Evolutionary conservation across 1,140 invertebrate genomes (phyloP), one percentile per base, ranked within the genome.

Genomic region (Micrasema minimum): DNA sequence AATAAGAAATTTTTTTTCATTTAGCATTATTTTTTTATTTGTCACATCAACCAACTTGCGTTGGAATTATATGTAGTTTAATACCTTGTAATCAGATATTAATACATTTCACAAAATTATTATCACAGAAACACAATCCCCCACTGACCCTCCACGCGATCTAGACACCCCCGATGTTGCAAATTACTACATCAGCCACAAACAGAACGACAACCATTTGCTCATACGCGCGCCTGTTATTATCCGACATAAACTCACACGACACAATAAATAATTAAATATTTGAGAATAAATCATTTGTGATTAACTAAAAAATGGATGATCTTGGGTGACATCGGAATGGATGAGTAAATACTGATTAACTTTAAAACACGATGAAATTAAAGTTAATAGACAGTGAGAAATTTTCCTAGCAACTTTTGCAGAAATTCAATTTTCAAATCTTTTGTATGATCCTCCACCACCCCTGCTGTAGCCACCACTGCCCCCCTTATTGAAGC

Each of bases 401-500:
- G 18, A 51, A 22, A 22, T 22, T 51, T 51, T 51, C 48, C 48
- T 51, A 51, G 22, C 6, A 46, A 46, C 16, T 46, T 9, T 31
- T 7, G 26, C 10, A 57, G 43, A 22, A n/a, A n/a, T n/a, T 68
- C 23, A 68, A 57, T 68, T 68, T n/a, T 68, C 66, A 68, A 68
- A 68, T 41, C 66, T 37, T 20, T 68, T 68, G 66, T 68, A 57
- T 4, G 26, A 31, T 41, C 69, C 53, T 11, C 79, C 77, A 48
- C 78, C 78, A 51, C 83, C 80, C 62, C 80, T 79, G 43, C 79
- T 79, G 64, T 81, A 82, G 62, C 79, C 82, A 51, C 78, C 77
- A 62, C 81, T n/a, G 1, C 59, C 43, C 18, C 80, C 77, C 57
- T 81, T 82, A 76, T 83, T 82, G 16, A 79, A 79, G 10, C 69